phyloP scores from a whole-genome alignment of 92 coral and sea anemone genomes.

The Epizoanthus scotinus region DNA sequence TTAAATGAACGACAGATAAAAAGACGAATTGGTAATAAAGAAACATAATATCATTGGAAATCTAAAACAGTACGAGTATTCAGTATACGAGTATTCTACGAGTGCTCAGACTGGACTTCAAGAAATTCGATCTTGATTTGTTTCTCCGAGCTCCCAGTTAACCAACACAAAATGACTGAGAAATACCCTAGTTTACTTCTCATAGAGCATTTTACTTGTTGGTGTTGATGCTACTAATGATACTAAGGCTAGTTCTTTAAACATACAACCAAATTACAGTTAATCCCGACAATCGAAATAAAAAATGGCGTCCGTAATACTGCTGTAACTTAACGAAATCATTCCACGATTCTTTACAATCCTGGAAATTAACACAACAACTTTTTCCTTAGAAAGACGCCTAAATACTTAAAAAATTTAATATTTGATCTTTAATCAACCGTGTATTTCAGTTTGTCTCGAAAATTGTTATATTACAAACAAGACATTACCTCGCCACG shows the following conservation, averaged over 20 bases:
- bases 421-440: background rate
- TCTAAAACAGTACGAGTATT: too few relatives aligned
- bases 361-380: background rate
- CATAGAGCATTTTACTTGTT: background rate
- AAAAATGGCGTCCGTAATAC: slow-evolving; percentile 20
- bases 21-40: too few relatives aligned
- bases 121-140: too few relatives aligned
- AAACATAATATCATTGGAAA: too few relatives aligned
- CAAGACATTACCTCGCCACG: slow-evolving; percentile 88
- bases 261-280: too few relatives aligned
- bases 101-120: too few relatives aligned
- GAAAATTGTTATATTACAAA: background rate
- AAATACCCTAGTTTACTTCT: background rate
- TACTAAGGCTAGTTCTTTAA: too few relatives aligned
- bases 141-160: background rate
- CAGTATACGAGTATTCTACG: too few relatives aligned
- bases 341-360: background rate
- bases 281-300: background rate
- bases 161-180: background rate
- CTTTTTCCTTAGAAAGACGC: background rate
- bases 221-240: too few relatives aligned
- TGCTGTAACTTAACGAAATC: background rate
- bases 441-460: background rate
- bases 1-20: too few relatives aligned
- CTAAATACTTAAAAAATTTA: background rate